Base-by-base conservation (phyloP, 2,113 vertebrate genomes). In the cat (Felis catus) region DNA sequence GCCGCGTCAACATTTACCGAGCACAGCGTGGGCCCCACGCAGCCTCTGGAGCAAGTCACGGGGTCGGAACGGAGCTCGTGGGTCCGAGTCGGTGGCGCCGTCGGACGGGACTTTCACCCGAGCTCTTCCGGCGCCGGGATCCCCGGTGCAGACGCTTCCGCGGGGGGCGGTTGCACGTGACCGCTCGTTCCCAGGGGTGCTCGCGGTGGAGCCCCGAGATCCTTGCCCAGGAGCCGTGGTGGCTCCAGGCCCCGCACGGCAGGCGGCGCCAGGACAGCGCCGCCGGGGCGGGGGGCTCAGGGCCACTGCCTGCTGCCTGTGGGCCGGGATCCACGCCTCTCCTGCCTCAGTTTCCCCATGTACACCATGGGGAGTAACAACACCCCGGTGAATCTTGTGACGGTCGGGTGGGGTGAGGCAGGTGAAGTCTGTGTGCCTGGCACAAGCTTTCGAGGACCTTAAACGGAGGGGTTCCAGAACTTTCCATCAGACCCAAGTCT, bases 71-170 rank as follows among this genome's bases (percentile, higher is more conserved):
- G n/a, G 82, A 31, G 25, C 10, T 0, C 0, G 2, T 2, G 68
- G 74, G 27, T 36, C 84, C 36, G 79, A 36, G 4, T 55, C 16
- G 51, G 73, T 18, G 84, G 41, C 33, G 89, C 48, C 0, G 0
- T 27, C 36, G 51, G 39, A 12, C 36, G 0, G 5, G 7, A 53
- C 51, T 21, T 19, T 51, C 61, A 4, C 86, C 31, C 4, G 41
- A 36, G 29, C 39, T 23, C 4, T 2, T 23, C 18, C 0, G 9
- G 48, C 25, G 23, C 23, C 0, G 0, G 76, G 21, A 13, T 41
- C 4, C 3, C 5, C 0, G 14, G 7, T 1, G n/a, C 36, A 14
- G 51, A 16, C 2, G 1, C 0, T 0, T 12, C 1, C 0, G 0
- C 1, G 0, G 33, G 12, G 0, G 0, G 76, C 8, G 2, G 16